These are phyloP conservation scores for Paradisaea rubra DNA, from an alignment of 2,113 vertebrate genomes.

Conservation along the genomic window DNA sequence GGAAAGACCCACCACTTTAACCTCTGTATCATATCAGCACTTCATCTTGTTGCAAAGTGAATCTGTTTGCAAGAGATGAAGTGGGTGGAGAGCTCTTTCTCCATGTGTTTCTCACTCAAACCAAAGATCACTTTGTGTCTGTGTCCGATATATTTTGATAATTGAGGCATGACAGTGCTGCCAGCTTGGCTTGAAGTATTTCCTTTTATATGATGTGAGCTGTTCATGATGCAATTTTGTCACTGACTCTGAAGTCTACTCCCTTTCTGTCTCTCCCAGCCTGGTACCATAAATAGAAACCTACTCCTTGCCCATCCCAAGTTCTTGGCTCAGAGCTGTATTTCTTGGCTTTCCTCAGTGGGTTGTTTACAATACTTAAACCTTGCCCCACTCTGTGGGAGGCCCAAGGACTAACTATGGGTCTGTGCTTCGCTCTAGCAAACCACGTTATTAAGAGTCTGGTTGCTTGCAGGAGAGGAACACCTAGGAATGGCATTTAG, in stretches of 20 bases:
- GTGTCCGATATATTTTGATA: neutral
- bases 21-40: neutral
- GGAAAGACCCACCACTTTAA: neutral
- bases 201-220: neutral
- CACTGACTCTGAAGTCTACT: neutral
- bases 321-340: neutral
- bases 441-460: conserved; percentile 27
- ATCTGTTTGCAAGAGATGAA: neutral
- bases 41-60: neutral
- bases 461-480: conserved; percentile 8
- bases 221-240: conserved; percentile 7
- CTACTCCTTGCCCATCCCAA: neutral
- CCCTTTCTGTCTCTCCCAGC: conserved; percentile 15
- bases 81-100: neutral
- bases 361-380: conserved; percentile 37
- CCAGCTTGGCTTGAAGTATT: neutral
- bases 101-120: neutral
- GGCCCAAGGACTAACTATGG: conserved; percentile 23
- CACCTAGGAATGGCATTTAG: conserved; percentile 35
- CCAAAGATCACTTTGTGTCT: neutral
- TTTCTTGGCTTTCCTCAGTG: conserved; percentile 24
- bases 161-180: neutral
- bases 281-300: conserved; percentile 37
- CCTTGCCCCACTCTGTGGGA: conserved; percentile 22
- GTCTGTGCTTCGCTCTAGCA: neutral